Percentiles rank a stretch among this genome's conserved stretches.
phyloP scores from a whole-genome alignment of 1,140 invertebrate genomes.

The Ladona fulva region DNA sequence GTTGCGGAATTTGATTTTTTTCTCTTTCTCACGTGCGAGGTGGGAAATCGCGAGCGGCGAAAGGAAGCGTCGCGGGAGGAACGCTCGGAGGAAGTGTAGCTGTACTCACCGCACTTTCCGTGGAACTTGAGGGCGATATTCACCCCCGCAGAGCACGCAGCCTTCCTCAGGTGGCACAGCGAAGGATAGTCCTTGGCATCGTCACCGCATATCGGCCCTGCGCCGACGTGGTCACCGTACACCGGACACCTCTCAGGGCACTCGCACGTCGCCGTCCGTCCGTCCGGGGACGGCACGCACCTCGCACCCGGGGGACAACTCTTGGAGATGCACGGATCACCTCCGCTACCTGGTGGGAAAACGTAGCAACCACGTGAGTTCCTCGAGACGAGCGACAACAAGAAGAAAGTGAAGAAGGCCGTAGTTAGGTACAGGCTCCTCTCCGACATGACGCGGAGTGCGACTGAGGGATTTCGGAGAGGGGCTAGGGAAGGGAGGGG shows the following conservation, averaged over 20 bases:
- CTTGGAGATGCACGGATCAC: constrained; percentile 63
- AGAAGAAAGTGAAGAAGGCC: constrained; percentile 24
- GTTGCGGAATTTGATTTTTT: too few relatives aligned
- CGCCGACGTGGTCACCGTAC: constrained; percentile 69
- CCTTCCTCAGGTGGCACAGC: constrained; percentile 67
- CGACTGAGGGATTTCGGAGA: background rate
- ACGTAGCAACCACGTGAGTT: constrained; percentile 38
- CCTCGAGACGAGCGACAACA: constrained; percentile 11
- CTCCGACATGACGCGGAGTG: background rate
- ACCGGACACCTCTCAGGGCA: constrained; percentile 65
- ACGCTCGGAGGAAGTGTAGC: too few relatives aligned
- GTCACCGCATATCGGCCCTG: constrained; percentile 61
- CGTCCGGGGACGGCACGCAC: constrained; percentile 67
- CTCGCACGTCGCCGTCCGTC: constrained; percentile 58
- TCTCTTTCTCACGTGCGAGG: too few relatives aligned
- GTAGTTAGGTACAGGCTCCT: background rate
- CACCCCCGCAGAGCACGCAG: constrained; percentile 59
- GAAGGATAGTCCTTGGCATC: constrained; percentile 66
- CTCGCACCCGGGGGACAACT: constrained; percentile 63
- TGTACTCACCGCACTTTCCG: constrained; percentile 79
- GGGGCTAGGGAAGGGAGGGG: background rate
- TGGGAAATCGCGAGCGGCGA: background rate
- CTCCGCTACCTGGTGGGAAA: constrained; percentile 53
- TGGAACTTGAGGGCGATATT: constrained; percentile 79
- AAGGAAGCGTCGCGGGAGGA: background rate